A percentile compares a stretch with the other conserved stretches of the same genome.
Conservation (phyloP, 2,113 vertebrate genomes). For the Rhabdornis inornatus region DNA sequence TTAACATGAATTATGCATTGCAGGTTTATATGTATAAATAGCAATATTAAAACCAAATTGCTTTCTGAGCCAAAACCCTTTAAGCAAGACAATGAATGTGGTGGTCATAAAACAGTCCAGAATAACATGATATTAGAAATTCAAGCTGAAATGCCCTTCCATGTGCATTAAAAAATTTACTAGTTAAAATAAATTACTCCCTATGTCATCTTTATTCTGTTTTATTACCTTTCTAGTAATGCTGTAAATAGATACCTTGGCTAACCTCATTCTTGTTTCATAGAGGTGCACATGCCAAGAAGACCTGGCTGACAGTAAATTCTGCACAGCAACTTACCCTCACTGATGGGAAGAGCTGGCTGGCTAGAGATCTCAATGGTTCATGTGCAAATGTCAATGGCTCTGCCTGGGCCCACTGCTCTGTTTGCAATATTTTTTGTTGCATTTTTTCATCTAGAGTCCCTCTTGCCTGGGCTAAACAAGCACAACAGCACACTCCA, state of each 20-base stretch:
- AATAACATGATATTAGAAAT: not conserved
- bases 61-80: not conserved
- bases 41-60: not conserved
- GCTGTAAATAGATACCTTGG: not conserved
- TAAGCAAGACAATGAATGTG: not conserved
- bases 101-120: not conserved
- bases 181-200: not conserved
- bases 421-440: not conserved
- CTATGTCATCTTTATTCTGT: not conserved
- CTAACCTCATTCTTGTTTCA: constrained; percentile 22
- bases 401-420: not conserved
- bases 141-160: not conserved
- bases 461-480: not conserved
- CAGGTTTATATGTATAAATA: not conserved
- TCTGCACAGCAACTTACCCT: not conserved
- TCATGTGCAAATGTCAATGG: not conserved
- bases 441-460: not conserved
- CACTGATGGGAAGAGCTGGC: not conserved
- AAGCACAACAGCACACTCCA: not conserved
- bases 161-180: not conserved
- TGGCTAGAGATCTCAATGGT: not conserved
- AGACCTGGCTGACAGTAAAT: constrained; percentile 23
- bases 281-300: not conserved
- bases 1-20: not conserved
- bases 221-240: not conserved